Conservation (phyloP, 2,113 vertebrate genomes). For the Maccullochella peelii region DNA sequence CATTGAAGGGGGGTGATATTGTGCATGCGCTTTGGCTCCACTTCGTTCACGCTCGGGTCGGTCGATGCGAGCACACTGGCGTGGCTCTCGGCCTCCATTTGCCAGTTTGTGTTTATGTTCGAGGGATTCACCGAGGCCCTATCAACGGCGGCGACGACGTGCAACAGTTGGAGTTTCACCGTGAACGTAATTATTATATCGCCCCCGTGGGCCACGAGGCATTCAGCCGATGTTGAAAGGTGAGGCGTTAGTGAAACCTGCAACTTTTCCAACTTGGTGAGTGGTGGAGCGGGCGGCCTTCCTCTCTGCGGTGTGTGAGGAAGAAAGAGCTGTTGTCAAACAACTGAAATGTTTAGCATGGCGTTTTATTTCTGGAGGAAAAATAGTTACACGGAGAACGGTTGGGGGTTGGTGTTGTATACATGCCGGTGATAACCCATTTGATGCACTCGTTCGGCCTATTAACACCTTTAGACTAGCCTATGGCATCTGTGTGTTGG, state of each 20-base stretch:
- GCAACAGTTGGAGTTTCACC: slow-evolving; percentile 68
- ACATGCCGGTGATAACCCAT: not conserved
- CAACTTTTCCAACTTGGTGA: slow-evolving; percentile 80
- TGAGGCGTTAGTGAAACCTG: slow-evolving; percentile 62
- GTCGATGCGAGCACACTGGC: slow-evolving; percentile 70
- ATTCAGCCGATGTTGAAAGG: slow-evolving; percentile 18
- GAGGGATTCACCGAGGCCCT: slow-evolving; percentile 59
- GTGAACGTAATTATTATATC: not conserved
- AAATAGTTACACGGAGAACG: not conserved
- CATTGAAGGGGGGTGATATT: slow-evolving; percentile 57
- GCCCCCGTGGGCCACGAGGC: slow-evolving; percentile 35
- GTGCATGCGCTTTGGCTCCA: slow-evolving; percentile 76
- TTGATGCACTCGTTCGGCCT: not conserved
- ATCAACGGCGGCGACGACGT: slow-evolving; percentile 8
- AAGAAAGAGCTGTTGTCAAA: slow-evolving; percentile 45
- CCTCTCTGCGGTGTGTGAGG: slow-evolving; percentile 48
- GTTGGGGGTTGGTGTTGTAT: not conserved
- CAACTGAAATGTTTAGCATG: slow-evolving; percentile 5
- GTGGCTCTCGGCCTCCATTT: slow-evolving; percentile 82
- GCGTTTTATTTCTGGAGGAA: not conserved
- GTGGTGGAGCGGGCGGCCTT: slow-evolving; percentile 61
- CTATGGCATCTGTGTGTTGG: slow-evolving; percentile 44
- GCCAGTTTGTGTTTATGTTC: slow-evolving; percentile 73
- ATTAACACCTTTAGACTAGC: slow-evolving; percentile 63
- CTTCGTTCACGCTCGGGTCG: slow-evolving; percentile 65